Base-by-base conservation (phyloP, 2,113 vertebrate genomes). In the Ptilorrhoa leucosticta region DNA sequence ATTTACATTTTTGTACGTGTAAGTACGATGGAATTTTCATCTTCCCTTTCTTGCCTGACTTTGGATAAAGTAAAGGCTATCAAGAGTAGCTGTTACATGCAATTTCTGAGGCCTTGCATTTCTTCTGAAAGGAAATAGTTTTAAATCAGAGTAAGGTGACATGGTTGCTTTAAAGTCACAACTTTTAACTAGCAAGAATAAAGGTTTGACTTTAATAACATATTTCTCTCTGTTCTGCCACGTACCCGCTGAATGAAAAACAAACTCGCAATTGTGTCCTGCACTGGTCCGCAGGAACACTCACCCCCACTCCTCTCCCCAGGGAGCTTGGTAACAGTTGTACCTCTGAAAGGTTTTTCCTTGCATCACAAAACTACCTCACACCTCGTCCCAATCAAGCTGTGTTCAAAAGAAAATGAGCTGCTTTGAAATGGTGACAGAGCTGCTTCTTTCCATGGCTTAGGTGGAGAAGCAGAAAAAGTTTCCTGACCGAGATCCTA, bases 171-270 rank as follows among this genome's bases (percentile, higher is more conserved):
- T 61, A 76, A 58, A 8, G 33, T 5, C 69, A 63, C 13, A 42
- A 11, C 39, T 94, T 89, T 37, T 26, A 72, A 47, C 28, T 45
- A 26, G 21, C 16, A 44, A 57, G 60, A 73, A 35, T 33, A 68
- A 75, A 86, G 11, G 7, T 33, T 60, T 69, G n/a, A 48, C 58
- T 88, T 65, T 51, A 80, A 91, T 23, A 16, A 28, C 6, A 5
- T 7, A 7, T 87, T 82, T 47, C 58, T 86, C 77, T 53, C n/a
- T 84, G 30, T 65, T 91, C 58, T 83, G 27, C 33, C n/a, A 6
- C 0, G 0, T 31, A 20, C 6, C 5, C 0, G 0, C 15, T 54
- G 42, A 54, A 77, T 2, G 28, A 60, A 75, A 76, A 73, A 9
- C 30, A 40, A 35, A 50, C 33, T 51, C 47, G 48, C 11, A 60